Percentiles rank a stretch among this genome's conserved stretches.
phyloP scores from a whole-genome alignment of 1,140 invertebrate species.

The Zaprionus gabonicus region DNA sequence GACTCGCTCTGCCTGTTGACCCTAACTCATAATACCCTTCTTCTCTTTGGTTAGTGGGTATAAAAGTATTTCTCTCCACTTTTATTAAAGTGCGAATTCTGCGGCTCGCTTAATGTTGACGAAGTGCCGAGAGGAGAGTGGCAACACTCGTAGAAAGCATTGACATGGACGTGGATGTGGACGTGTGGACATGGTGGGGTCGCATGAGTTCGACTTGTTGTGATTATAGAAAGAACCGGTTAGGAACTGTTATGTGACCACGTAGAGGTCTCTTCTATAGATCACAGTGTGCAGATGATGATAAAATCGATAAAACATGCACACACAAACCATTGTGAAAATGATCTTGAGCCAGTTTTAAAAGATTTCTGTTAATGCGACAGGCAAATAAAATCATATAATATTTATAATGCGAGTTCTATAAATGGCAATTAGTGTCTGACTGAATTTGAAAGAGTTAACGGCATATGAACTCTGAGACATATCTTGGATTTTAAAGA shows the following conservation, averaged over 20 bases:
- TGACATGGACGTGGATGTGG: conserved; percentile 20
- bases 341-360: conserved; percentile 24
- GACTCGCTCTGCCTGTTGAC: too few relatives aligned
- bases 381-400: conserved; percentile 23
- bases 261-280: conserved; percentile 19
- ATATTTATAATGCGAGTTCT: conserved; percentile 24
- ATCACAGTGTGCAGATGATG: conserved; percentile 9
- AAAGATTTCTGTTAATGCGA: conserved; percentile 20
- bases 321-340: conserved; percentile 31
- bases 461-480: background rate
- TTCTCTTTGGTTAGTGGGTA: too few relatives aligned
- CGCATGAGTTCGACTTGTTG: conserved; percentile 19
- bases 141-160: conserved; percentile 21
- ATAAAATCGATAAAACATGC: conserved; percentile 33
- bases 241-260: conserved; percentile 16
- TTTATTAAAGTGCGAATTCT: conserved; percentile 83
- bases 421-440: conserved; percentile 23
- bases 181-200: conserved; percentile 8
- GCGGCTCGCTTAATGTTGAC: conserved; percentile 64
- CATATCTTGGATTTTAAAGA: background rate
- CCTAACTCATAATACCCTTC: too few relatives aligned
- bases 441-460: background rate
- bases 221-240: conserved; percentile 28
- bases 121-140: conserved; percentile 25
- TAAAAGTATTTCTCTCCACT: conserved; percentile 7